Evolutionary conservation across 1,140 invertebrate species (phyloP).

Genomic region (Theocolax elegans): DNA sequence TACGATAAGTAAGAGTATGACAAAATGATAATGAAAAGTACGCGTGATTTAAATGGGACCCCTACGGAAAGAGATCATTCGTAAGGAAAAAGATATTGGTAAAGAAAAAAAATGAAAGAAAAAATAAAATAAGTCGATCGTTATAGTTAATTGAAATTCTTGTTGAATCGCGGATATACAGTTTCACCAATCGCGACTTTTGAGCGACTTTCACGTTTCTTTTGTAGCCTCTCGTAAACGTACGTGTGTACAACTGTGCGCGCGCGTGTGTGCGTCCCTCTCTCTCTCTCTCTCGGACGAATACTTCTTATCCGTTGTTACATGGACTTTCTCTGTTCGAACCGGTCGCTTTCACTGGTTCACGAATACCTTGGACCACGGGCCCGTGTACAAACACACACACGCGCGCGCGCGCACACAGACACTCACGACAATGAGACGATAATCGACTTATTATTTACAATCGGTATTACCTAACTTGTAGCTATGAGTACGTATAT

Average conservation of each 20-base stretch:
- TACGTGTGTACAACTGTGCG: constrained; percentile 1
- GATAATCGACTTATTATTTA: constrained; percentile 54
- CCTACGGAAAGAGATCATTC: too few relatives aligned
- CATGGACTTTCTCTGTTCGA: constrained; percentile 46
- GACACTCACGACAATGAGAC: constrained; percentile 50
- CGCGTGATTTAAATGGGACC: constrained; percentile 1
- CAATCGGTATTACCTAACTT: constrained; percentile 40
- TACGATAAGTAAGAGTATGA: background rate
- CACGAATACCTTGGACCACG: too few relatives aligned
- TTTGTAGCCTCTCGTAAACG: background rate
- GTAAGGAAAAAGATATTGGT: too few relatives aligned
- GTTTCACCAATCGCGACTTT: constrained; percentile 33
- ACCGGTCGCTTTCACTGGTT: constrained; percentile 49
- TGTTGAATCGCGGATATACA: constrained; percentile 14
- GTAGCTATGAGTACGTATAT: background rate
- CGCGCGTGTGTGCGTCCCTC: too few relatives aligned
- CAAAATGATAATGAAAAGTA: background rate
- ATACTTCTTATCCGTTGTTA: constrained; percentile 37
- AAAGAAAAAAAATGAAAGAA: background rate
- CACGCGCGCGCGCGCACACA: too few relatives aligned
- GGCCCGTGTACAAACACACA: too few relatives aligned
- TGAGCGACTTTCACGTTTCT: constrained; percentile 37
- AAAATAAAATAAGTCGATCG: background rate
- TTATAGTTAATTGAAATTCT: constrained; percentile 30
- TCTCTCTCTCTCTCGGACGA: too few relatives aligned